Evolutionary conservation across 2,888 invertebrate genomes (phyloP), one percentile per base, ranked within the genome.

Genomic region (Lepidochrysops patricia): DNA sequence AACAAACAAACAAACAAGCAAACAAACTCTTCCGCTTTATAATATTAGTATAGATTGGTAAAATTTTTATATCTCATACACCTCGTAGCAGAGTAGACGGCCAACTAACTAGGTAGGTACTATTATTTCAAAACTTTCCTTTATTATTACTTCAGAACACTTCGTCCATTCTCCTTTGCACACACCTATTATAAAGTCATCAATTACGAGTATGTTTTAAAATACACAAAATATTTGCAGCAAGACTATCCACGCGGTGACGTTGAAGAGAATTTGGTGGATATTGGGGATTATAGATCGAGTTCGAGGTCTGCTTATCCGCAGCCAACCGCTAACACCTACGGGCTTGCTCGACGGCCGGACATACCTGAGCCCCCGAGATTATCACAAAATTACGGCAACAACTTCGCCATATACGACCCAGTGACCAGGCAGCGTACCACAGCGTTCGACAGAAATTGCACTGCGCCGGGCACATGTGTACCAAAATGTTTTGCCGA

Each of bases 401-500:
- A 65, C 25, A 82, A 80, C 68, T 84, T 75, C 64, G 79, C 80
- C 15, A 72, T 80, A 0, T 86, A 82, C 64, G 84, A 89, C 62
- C 85, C 84, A 5, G 70, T 73, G 12, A 87, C 87, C 1, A 76
- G 72, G 74, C 89, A 70, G 82, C 90, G 70, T 62, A 76, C 81
- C 1, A 74, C 79, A n/a, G 72, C 75, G 27, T 66, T 75, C 19
- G 84, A 85, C n/a, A 89, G 89, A 52, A 93, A 94, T 71, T 94
- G 94, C 69, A 92, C 91, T 0, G 92, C 91, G 9, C 90, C 91
- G 0, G 94, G 92, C 61, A 93, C 93, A 70, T 96, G 96, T 73
- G 91, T 92, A 43, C 96, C 96, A 0, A 96, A 96, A 89, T 97
- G 97, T 80, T 94, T 95, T 67, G 96, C 97, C 1, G 96, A 96